Percentiles rank a stretch among this genome's conserved stretches.
Conservation (phyloP, 2,113 vertebrate genomes). For the Dolichotis patagonum region DNA sequence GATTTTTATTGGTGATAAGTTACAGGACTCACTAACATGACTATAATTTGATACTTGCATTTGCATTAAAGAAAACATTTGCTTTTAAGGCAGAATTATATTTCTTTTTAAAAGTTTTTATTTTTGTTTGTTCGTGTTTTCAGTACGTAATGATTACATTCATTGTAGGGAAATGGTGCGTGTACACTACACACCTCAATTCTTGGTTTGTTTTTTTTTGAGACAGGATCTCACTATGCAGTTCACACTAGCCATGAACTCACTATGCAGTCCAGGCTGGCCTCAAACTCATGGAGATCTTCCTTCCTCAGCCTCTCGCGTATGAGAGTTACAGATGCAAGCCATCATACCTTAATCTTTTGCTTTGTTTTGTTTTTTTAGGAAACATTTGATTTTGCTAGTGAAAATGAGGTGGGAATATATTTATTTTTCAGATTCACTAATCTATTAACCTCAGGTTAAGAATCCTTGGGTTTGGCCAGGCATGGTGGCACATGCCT, state of each 20-base stretch:
- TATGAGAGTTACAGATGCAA: background rate
- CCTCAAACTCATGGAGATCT: background rate
- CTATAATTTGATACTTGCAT: too few species aligned
- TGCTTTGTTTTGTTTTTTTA: background rate
- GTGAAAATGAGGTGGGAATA: slow-evolving; percentile 22
- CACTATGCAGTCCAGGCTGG: background rate
- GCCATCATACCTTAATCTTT: background rate
- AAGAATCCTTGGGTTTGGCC: background rate
- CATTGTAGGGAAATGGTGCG: background rate
- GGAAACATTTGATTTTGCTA: background rate
- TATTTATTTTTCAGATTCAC: slow-evolving; percentile 20
- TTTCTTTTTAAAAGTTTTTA: background rate
- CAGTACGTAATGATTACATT: background rate
- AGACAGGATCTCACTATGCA: background rate
- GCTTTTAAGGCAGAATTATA: background rate
- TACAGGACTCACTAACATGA: background rate
- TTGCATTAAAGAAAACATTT: background rate
- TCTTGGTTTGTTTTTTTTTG: background rate
- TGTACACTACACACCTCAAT: background rate
- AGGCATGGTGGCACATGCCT: too few species aligned
- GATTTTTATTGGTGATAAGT: slow-evolving; percentile 7
- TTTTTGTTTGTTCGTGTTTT: background rate
- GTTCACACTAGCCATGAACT: background rate
- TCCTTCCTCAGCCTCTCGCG: background rate
- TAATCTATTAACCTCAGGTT: background rate